Conservation (phyloP, 2,113 vertebrate genomes). For the Myrmecophaga tridactyla region DNA sequence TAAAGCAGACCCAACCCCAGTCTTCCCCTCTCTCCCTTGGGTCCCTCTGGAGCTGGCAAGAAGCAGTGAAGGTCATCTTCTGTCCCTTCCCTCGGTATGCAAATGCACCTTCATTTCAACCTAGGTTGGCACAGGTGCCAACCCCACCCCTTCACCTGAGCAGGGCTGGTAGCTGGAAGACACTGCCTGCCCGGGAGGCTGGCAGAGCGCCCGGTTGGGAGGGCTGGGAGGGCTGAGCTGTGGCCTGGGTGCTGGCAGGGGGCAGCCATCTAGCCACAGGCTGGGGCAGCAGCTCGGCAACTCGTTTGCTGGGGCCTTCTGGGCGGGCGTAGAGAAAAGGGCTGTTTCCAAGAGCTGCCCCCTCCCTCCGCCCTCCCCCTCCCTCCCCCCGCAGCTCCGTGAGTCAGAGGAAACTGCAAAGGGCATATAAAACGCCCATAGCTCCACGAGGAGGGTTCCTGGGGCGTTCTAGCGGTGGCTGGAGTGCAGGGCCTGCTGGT, state of each 20-base stretch:
- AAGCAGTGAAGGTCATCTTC: neutral
- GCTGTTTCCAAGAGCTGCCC: rapidly evolving
- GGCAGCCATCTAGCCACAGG: neutral
- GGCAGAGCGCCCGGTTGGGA: neutral
- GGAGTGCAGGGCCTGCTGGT: neutral
- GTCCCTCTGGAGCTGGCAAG: neutral
- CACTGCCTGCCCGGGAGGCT: rapidly evolving
- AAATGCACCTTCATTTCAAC: no score
- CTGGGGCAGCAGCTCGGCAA: neutral
- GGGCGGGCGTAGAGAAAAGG: neutral
- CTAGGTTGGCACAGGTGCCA: rapidly evolving
- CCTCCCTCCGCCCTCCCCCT: neutral
- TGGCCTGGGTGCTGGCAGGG: neutral
- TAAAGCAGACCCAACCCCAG: neutral
- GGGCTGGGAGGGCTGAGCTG: neutral
- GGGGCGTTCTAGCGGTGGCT: neutral
- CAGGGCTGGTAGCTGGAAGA: neutral
- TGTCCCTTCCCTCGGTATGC: neutral
- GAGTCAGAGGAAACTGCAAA: neutral
- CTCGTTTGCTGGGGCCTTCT: neutral
- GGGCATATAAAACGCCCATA: neutral
- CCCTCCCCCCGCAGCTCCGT: neutral
- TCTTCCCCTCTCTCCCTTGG: neutral
- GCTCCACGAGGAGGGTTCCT: neutral
- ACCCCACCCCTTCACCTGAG: neutral